Evolutionary conservation across 1,140 invertebrate species (phyloP).

Genomic region (Anastrepha ludens): DNA sequence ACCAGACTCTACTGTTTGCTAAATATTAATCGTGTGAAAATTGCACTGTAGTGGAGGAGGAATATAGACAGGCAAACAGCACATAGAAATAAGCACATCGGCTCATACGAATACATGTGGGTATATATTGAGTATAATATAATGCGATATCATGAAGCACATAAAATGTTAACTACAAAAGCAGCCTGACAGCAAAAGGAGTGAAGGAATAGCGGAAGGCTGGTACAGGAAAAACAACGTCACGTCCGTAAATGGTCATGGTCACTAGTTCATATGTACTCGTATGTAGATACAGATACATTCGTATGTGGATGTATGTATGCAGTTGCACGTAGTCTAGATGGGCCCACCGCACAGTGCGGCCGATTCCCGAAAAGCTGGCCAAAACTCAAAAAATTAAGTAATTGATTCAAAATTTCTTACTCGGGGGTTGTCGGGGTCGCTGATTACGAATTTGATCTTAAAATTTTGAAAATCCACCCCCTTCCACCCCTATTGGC

Average conservation of each 20-base stretch:
- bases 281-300: not conserved
- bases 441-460: too few species aligned
- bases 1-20: too few species aligned
- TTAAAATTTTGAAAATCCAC: too few species aligned
- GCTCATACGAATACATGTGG: not conserved
- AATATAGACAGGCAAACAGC: not conserved
- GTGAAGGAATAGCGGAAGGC: not conserved
- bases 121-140: not conserved
- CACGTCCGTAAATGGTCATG: constrained; percentile 29
- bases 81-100: constrained; percentile 1
- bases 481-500: too few species aligned
- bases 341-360: too few species aligned
- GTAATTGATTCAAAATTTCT: too few species aligned
- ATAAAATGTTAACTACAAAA: not conserved
- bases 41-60: not conserved
- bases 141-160: not conserved
- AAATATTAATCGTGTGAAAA: not conserved
- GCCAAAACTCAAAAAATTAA: too few species aligned
- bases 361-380: too few species aligned
- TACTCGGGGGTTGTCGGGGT: too few species aligned
- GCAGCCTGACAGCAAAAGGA: not conserved
- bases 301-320: too few species aligned
- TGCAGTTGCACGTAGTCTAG: too few species aligned
- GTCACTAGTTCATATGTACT: not conserved
- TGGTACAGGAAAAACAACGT: not conserved